Base-by-base conservation (phyloP, 2,797 vertebrate species). In the Valencia hispanica region DNA sequence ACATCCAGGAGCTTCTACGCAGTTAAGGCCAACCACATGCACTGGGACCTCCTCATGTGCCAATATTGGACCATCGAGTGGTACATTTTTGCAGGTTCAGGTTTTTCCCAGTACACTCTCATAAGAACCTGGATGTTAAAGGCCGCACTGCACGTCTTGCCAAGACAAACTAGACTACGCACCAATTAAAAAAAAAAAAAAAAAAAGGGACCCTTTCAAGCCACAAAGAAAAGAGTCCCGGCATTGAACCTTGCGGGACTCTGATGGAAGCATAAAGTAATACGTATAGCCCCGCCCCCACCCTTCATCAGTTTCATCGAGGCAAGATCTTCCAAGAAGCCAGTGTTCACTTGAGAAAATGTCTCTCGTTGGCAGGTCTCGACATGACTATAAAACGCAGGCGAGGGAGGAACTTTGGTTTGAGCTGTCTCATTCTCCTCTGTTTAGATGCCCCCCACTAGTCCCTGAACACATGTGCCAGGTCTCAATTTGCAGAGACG, bases 291-390 rank as follows among this genome's bases (percentile, higher is more conserved):
- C 72, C 86, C 74, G 53, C 69, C 79, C 85, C 78, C 78, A 72
- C 93, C 90, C 89, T 87, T 89, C 91, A 94, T 89, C 91, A 94
- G 96, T 97, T 96, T 98, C 83, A 96, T 99, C 97, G 96, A 97
- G 97, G 98, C 98, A 98, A 99, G 98, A 97, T 94, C 96, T 97
- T 96, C 96, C 96, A 96, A 98, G 97, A 98, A 99, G 97, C 97
- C 97, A 97, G 97, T 96, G 96, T 97, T 98, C 97, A 99, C 97
- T 99, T 98, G 97, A 99, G 96, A 97, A 97, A 97, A 96, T 96
- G 96, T 98, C 97, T 97, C 96, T 97, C 96, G 96, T 97, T 97
- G 97, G 97, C 97, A 98, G 97, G 97, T 99, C 97, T 98, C 96
- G 97, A 98, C 97, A 99, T 99, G 97, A 99, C 97, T 97, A 96